Conservation (phyloP, 2,888 invertebrate genomes). For the Mycogona germanica region DNA sequence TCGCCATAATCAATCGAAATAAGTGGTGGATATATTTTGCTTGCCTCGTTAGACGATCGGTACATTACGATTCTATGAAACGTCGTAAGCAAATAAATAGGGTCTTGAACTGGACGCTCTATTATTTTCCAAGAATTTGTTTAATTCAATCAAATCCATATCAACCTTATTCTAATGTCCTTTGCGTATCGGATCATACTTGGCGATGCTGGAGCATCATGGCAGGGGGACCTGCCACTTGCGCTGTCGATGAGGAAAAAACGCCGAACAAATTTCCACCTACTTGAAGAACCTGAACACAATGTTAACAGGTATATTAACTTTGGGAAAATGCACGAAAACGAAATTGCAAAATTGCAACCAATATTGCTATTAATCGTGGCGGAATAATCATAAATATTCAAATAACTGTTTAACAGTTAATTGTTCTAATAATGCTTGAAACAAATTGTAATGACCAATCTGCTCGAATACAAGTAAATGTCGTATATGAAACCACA, state of each 20-base stretch:
- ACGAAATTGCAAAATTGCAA: too few species aligned
- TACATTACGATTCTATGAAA: conserved; percentile 11
- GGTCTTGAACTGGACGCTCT: background rate
- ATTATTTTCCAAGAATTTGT: background rate
- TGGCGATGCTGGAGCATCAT: background rate
- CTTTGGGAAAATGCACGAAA: background rate
- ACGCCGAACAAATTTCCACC: conserved; percentile 7
- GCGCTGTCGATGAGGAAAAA: conserved; percentile 12
- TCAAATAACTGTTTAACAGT: too few species aligned
- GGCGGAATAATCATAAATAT: too few species aligned
- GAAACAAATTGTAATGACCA: too few species aligned
- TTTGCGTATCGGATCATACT: conserved; percentile 9
- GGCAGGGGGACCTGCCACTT: conserved; percentile 11
- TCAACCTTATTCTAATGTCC: conserved; percentile 9
- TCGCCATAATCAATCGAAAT: conserved; percentile 46
- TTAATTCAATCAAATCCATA: background rate
- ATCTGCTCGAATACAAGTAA: too few species aligned
- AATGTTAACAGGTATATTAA: background rate
- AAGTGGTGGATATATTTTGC: conserved; percentile 45
- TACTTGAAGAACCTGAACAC: background rate
- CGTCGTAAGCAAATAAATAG: background rate
- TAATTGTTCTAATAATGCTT: too few species aligned
- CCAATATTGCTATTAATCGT: too few species aligned
- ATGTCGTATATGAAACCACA: too few species aligned
- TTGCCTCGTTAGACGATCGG: conserved; percentile 1